Percentiles rank a stretch among this genome's conserved stretches.
Conservation (phyloP, 2,888 invertebrate genomes). For the Catocala nupta region DNA sequence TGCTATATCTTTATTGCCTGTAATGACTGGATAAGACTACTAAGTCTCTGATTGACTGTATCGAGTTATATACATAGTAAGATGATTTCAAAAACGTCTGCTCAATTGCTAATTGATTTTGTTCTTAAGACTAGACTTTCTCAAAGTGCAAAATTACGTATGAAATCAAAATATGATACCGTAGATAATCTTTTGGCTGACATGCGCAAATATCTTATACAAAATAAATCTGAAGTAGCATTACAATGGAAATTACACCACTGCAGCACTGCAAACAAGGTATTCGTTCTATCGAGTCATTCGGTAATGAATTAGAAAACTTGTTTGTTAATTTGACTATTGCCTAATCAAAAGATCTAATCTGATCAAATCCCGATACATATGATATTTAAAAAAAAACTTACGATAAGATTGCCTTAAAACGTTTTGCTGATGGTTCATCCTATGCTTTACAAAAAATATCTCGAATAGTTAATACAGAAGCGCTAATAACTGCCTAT, state of each 20-base stretch:
- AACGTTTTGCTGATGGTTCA: too few relatives aligned
- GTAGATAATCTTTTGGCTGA: slow-evolving; percentile 49
- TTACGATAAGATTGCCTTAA: too few relatives aligned
- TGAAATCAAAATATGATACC: background rate
- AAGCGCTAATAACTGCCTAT: too few relatives aligned
- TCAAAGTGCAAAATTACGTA: background rate
- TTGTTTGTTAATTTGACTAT: background rate
- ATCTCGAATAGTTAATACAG: too few relatives aligned
- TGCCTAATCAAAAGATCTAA: background rate
- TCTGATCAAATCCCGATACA: slow-evolving; percentile 28
- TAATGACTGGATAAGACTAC: too few relatives aligned
- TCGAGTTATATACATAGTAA: too few relatives aligned
- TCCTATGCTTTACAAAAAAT: too few relatives aligned
- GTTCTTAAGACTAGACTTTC: background rate
- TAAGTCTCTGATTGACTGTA: too few relatives aligned
- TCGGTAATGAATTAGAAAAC: background rate
- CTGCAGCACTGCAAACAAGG: background rate
- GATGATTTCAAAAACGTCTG: too few relatives aligned
- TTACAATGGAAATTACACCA: background rate
- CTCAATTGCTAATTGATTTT: too few relatives aligned
- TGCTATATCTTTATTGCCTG: too few relatives aligned
- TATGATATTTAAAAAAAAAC: slow-evolving; percentile 32
- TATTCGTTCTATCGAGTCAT: background rate
- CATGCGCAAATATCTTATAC: slow-evolving; percentile 7
- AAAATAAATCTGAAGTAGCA: slow-evolving; percentile 43